phyloP scores from a whole-genome alignment of 53 echinoderm and acorn worm species.

The Apostichopus leukothele region DNA sequence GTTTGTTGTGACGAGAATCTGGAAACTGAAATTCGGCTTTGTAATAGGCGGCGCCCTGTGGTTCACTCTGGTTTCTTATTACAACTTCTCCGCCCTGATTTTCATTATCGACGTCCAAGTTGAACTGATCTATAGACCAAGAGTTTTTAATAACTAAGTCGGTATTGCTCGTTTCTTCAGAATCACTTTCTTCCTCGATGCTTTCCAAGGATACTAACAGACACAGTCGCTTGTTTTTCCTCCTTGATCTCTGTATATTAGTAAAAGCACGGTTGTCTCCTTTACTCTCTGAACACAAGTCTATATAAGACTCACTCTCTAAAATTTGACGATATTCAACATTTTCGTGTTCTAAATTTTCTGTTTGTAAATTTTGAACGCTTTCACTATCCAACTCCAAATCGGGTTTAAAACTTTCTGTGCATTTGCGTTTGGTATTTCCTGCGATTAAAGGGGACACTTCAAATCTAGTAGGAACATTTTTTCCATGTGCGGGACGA shows the following conservation, averaged over 20 bases:
- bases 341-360: not conserved
- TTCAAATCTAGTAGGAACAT: no score
- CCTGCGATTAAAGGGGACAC: no score
- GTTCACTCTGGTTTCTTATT: constrained; percentile 6
- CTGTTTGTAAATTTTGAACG: not conserved
- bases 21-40: not conserved
- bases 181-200: constrained; percentile 1
- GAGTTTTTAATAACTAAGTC: not conserved
- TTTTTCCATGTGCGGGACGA: no score
- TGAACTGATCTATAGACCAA: not conserved
- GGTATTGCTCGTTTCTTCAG: not conserved
- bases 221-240: not conserved
- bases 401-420: no score
- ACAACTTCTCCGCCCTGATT: not conserved
- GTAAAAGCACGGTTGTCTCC: not conserved
- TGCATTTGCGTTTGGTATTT: no score
- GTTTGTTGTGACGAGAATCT: not conserved
- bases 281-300: constrained; percentile 7
- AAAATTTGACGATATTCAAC: constrained; percentile 22
- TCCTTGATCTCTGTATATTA: not conserved
- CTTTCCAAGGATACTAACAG: not conserved
- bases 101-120: not conserved
- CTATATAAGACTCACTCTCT: constrained; percentile 20
- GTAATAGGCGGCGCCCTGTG: not conserved
- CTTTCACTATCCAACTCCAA: not conserved